A percentile compares a stretch with the other conserved stretches of the same genome.
Conservation (phyloP, 2,888 invertebrate genomes). For the Acrocyrtus sp. region DNA sequence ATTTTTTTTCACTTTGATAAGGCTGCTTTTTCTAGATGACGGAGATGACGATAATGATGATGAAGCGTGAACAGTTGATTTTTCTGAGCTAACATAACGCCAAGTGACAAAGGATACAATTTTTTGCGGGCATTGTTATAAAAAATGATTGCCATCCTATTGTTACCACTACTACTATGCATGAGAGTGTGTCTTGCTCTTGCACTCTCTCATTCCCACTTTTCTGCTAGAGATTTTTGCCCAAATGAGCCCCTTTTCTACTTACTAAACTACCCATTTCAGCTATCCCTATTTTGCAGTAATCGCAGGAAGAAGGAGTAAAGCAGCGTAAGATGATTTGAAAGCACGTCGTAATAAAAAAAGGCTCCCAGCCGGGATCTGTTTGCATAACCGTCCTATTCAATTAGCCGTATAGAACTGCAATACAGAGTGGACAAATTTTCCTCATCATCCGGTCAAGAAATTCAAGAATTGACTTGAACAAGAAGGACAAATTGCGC, state of each 20-base stretch:
- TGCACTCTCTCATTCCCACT: not conserved
- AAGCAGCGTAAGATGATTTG: no score
- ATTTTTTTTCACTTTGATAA: not conserved
- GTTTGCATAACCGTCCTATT: not conserved
- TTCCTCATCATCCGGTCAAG: not conserved
- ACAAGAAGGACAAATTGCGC: not conserved
- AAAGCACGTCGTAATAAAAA: no score
- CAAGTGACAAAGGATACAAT: conserved; percentile 8
- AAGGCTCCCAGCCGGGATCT: no score
- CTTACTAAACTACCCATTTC: no score
- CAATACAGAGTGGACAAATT: not conserved
- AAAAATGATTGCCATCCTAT: not conserved
- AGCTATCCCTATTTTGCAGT: not conserved
- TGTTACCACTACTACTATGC: not conserved
- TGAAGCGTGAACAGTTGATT: conserved; percentile 46
- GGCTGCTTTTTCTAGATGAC: conserved; percentile 14
- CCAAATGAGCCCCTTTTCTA: not conserved
- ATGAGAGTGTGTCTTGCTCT: no score
- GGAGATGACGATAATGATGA: conserved; percentile 44
- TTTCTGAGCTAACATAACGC: conserved; percentile 17
- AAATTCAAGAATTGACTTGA: not conserved
- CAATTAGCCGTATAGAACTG: no score
- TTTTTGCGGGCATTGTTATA: not conserved
- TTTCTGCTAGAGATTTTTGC: not conserved
- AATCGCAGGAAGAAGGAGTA: no score